These are phyloP conservation scores for Eupeodes luniger DNA, from an alignment of 2,888 invertebrate species.

Conservation along the genomic window DNA sequence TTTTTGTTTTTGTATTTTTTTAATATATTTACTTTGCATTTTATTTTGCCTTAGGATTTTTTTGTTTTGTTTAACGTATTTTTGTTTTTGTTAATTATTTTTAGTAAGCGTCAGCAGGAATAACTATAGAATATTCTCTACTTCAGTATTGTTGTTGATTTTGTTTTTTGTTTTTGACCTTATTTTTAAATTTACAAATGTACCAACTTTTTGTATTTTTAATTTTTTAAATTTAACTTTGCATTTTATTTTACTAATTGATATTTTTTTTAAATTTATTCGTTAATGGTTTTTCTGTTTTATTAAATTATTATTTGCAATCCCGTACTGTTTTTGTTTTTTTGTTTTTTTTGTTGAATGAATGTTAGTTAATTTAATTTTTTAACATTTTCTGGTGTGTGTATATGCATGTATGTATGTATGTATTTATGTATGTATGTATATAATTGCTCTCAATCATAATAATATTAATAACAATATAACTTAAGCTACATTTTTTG, in stretches of 20 bases:
- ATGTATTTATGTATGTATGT: constrained; percentile 78
- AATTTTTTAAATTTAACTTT: constrained; percentile 50
- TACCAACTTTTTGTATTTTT: constrained; percentile 49
- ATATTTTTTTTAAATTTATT: constrained; percentile 61
- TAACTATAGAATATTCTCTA: constrained; percentile 57
- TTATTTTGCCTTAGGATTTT: constrained; percentile 52
- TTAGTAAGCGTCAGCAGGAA: constrained; percentile 68
- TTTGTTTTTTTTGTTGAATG: constrained; percentile 23
- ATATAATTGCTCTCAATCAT: constrained; percentile 79
- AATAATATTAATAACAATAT: constrained; percentile 73
- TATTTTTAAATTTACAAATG: constrained; percentile 57
- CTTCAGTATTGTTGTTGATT: constrained; percentile 54
- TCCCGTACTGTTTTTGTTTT: constrained; percentile 60
- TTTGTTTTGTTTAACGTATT: constrained; percentile 15
- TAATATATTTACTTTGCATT: constrained; percentile 61
- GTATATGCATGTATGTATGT: constrained; percentile 71
- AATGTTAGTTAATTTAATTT: constrained; percentile 69
- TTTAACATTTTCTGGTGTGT: constrained; percentile 74
- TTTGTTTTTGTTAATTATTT: constrained; percentile 37
- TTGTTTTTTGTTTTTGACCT: constrained; percentile 20
- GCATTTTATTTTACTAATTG: constrained; percentile 70
- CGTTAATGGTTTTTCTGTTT: constrained; percentile 33
- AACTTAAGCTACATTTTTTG: constrained; percentile 70
- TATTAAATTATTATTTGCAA: constrained; percentile 50
- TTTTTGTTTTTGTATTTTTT: constrained; percentile 58